Evolutionary conservation across 2,113 vertebrate species (phyloP), one percentile per base, ranked within the genome.

Genomic region (Peromyscus polionotus): DNA sequence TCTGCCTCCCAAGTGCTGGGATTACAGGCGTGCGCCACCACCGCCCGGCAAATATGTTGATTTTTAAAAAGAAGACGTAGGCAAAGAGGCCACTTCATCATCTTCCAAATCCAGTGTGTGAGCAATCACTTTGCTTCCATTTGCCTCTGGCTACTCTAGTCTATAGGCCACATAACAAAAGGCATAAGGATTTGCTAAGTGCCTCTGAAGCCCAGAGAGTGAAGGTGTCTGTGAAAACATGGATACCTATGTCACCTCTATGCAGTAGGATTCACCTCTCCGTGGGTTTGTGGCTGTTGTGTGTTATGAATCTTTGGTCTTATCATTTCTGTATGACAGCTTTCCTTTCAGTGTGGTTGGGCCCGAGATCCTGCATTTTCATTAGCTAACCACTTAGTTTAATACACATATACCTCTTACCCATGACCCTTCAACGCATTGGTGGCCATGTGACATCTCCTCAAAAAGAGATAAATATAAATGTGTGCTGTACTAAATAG

Each of bases 371-470:
- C 88, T 16, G 24, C 1, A 51, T 24, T 2, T 88, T 88, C 63
- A 80, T 51, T 70, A 85, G 19, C 14, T 59, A 75, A 61, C 80
- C 11, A 85, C 36, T 42, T 10, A 54, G 22, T 59, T 42, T 73
- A 54, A 67, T 14, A 54, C 22, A 36, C 31, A 36, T 33, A 51
- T 8, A 33, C 17, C 19, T 20, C 12, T 54, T 54, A 11, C 8
- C 7, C 3, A 19, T 72, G n/a, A 24, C 8, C 70, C 67, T 19
- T 94, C 24, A 61, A 87, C 6, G 19, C 68, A 70, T 57, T 72
- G 48, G 51, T 93, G 24, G 48, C 70, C 48, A 80, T 26, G 2
- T 88, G 39, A 94, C 75, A 90, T 93, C 75, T 88, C 70, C 87
- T 73, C 39, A 79, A 63, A 90, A 72, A 63, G 51, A 90, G 54